phyloP scores from a whole-genome alignment of 2,113 vertebrate genomes.

The Probosciger aterrimus region DNA sequence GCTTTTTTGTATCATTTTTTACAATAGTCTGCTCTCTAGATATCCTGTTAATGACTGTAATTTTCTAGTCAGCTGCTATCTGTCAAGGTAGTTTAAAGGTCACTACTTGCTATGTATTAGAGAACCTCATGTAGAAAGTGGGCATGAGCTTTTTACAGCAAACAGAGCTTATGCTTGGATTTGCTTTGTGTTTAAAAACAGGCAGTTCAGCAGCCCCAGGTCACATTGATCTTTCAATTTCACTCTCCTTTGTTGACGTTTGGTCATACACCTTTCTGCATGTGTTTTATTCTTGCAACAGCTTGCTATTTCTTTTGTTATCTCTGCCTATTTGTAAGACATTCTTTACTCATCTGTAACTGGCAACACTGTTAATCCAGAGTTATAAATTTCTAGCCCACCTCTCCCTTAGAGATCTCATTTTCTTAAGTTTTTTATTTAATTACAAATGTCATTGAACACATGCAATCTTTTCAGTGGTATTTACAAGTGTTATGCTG shows the following conservation, averaged over 20 bases:
- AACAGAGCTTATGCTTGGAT: conserved; percentile 14
- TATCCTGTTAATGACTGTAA: conserved; percentile 78
- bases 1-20: conserved; percentile 74
- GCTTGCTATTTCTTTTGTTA: not conserved
- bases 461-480: not conserved
- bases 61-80: conserved; percentile 81
- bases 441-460: not conserved
- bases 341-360: not conserved
- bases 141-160: conserved; percentile 37
- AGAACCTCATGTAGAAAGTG: conserved; percentile 41
- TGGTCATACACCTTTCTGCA: not conserved
- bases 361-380: not conserved
- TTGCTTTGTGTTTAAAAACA: conserved; percentile 38
- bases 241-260: not conserved
- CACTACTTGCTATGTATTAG: conserved; percentile 63
- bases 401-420: not conserved
- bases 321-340: not conserved
- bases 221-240: conserved; percentile 6
- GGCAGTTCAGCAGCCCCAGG: not conserved
- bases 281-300: not conserved
- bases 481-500: not conserved
- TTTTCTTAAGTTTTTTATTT: not conserved
- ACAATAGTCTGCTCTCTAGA: conserved; percentile 74
- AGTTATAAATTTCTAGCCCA: not conserved
- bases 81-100: conserved; percentile 83